These are phyloP conservation scores for Dissostichus mawsoni DNA, from an alignment of 2,113 vertebrate genomes.

Conservation along the genomic window DNA sequence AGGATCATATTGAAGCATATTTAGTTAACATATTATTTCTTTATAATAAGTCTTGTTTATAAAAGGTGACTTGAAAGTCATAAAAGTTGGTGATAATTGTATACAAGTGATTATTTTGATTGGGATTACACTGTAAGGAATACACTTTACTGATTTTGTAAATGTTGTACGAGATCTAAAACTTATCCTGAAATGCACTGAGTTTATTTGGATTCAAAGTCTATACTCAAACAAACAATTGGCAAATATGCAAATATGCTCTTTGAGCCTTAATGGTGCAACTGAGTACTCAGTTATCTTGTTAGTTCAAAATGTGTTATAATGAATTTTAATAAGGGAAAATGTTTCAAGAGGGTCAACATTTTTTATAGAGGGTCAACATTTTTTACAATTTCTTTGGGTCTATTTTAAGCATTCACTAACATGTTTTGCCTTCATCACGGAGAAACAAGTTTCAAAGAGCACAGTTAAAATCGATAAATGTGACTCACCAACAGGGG, in stretches of 20 bases:
- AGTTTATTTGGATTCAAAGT: slow-evolving; percentile 70
- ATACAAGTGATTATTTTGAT: background rate
- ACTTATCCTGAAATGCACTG: slow-evolving; percentile 36
- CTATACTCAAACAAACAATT: slow-evolving; percentile 68
- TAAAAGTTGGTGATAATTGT: background rate
- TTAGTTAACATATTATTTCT: background rate
- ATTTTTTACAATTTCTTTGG: background rate
- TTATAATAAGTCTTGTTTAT: slow-evolving; percentile 2
- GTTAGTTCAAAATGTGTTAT: background rate
- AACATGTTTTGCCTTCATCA: background rate
- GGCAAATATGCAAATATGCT: slow-evolving; percentile 63
- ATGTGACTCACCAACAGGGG: slow-evolving; percentile 35
- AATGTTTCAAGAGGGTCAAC: background rate
- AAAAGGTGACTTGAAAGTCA: background rate
- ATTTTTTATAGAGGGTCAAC: background rate
- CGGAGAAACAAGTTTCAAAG: background rate
- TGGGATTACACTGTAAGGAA: background rate
- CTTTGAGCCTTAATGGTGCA: slow-evolving; percentile 55
- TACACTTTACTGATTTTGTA: background rate
- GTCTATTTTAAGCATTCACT: background rate
- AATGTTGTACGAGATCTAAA: background rate
- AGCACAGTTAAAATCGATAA: slow-evolving; percentile 55
- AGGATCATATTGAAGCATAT: no score
- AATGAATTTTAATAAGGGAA: background rate
- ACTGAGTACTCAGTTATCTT: rapidly evolving